Percentiles rank a stretch among this genome's conserved stretches.
These are phyloP conservation scores for Enteromius trimaculatus DNA, from an alignment of 2,797 vertebrate species.

Conservation along the genomic window DNA sequence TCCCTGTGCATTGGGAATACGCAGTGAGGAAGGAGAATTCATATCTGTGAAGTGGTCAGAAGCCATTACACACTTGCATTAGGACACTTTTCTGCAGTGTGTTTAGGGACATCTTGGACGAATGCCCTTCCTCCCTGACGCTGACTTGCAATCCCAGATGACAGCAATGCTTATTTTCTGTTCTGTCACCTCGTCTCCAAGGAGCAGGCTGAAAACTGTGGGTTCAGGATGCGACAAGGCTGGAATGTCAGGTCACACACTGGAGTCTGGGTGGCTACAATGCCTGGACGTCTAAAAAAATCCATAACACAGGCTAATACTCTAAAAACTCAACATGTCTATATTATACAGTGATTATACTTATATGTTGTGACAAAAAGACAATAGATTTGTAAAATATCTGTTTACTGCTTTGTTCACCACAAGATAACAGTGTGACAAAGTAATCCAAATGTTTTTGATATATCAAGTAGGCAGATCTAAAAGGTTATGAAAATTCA, in stretches of 20 bases:
- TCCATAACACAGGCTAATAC: neutral
- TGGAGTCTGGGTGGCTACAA: conserved; percentile 31
- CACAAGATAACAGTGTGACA: neutral
- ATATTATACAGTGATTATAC: neutral
- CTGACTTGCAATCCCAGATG: conserved; percentile 39
- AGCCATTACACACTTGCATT: conserved; percentile 32
- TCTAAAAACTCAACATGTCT: neutral
- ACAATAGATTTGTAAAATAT: neutral
- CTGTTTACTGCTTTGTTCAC: neutral
- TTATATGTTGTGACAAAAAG: neutral
- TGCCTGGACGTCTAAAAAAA: neutral
- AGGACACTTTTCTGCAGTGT: conserved; percentile 7
- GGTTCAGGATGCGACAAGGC: conserved; percentile 25
- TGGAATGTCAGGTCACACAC: conserved; percentile 34
- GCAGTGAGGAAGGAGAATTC: conserved; percentile 15
- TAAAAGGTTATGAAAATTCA: neutral
- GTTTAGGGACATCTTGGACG: conserved; percentile 35
- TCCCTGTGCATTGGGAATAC: conserved; percentile 23
- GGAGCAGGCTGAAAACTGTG: conserved; percentile 36
- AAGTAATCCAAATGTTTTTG: conserved; percentile 7
- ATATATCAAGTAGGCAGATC: neutral
- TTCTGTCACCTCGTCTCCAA: conserved; percentile 50
- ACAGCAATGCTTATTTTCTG: conserved; percentile 54
- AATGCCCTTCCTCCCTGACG: conserved; percentile 35
- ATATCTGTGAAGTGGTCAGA: conserved; percentile 26